Evolutionary conservation across 2,113 vertebrate species (phyloP), one percentile per base, ranked within the genome.

Genomic region (Notechis scutatus): DNA sequence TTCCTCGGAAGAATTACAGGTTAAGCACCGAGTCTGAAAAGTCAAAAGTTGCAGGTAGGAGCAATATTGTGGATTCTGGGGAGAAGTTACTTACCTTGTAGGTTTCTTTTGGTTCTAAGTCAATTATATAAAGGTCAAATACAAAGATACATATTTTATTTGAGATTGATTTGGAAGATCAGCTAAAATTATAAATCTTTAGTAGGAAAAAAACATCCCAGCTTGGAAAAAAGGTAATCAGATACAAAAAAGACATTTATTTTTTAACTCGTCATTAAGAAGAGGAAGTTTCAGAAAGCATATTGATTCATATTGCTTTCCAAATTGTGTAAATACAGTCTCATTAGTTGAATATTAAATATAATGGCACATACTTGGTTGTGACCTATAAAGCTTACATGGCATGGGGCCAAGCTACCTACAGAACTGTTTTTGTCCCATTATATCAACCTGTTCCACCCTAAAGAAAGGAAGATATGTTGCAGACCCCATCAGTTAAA

Each of bases 21-120:
- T 97, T 99, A 97, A 98, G 98, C 59, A 98, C 98, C 0, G 99
- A 99, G 93, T 96, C 97, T 2, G 98, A 99, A 95, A 99, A 99
- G 94, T 96, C 98, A 94, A 98, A 96, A 96, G 94, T 96, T 94
- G 97, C 98, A 98, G 99, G 99, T 99, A 97, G 81, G 97, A 56
- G 14, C 26, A n/a, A 15, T 87, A 3, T 57, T n/a, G 10, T 0
- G 0, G 69, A 64, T 92, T 88, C 10, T 56, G 55, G 34, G 54
- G 15, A 39, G 54, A 54, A 15, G 50, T 21, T 12, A 81, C 20
- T 81, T 24, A n/a, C 10, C 54, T 54, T 50, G 10, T 47, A 50
- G 47, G 5, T 81, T 39, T 21, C 10, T 59, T 21, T 87, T 50
- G 50, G 56, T 61, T 64, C 47, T 87, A 92, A 85, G 14, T 29